Evolutionary conservation across 2,797 vertebrate genomes (phyloP).

Genomic region (Danio tinwini): DNA sequence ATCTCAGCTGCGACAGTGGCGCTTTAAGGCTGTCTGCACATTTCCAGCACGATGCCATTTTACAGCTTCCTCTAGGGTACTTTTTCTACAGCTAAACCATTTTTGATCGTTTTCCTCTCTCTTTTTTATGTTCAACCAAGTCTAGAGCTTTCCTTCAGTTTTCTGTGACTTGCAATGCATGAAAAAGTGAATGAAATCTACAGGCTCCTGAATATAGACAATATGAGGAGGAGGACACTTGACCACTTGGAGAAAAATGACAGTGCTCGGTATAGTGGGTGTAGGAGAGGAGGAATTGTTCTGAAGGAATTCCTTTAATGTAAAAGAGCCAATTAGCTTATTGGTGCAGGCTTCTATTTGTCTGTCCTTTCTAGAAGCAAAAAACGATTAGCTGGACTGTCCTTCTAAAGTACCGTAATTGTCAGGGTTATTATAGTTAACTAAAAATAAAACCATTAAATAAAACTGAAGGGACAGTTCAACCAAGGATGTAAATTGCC

Average conservation of each 20-base stretch:
- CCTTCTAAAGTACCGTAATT: background rate
- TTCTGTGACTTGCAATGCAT: background rate
- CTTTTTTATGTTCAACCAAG: constrained; percentile 7
- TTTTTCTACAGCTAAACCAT: background rate
- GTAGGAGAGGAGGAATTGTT: background rate
- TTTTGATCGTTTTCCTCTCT: background rate
- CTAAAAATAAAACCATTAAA: no score
- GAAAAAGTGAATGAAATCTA: background rate
- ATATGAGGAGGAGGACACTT: background rate
- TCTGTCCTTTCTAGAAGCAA: background rate
- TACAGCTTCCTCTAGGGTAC: constrained; percentile 10
- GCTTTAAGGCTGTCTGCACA: constrained; percentile 24
- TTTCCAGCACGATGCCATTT: constrained; percentile 13
- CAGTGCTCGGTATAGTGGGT: background rate
- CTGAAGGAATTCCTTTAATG: background rate
- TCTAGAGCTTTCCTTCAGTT: background rate
- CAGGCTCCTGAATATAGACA: background rate
- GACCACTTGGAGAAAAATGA: background rate
- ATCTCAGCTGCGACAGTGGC: constrained; percentile 17
- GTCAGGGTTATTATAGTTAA: no score
- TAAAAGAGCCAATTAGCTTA: background rate
- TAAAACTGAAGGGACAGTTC: no score
- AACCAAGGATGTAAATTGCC: no score
- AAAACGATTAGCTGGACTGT: background rate
- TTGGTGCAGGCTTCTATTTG: background rate